Evolutionary conservation across 2,113 vertebrate species (phyloP), one percentile per base, ranked within the genome.

Genomic region (Rhodinocichla rosea): DNA sequence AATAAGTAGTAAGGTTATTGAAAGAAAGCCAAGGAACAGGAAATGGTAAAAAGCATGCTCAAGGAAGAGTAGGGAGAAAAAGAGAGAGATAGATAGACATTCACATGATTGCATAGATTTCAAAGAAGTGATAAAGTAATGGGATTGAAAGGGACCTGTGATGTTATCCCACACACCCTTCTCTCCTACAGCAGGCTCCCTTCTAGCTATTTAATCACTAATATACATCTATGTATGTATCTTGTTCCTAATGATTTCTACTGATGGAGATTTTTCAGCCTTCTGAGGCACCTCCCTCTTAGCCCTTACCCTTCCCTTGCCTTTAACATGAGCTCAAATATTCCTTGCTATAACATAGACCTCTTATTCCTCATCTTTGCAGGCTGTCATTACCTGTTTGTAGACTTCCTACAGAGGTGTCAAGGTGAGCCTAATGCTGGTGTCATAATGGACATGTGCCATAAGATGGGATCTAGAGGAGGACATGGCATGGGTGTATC

Each of bases 401-500:
- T 35, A 76, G 44, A 10, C 11, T 83, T 83, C 59, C 35, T 69
- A 45, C 28, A 45, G 52, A 80, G 11, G 7, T 55, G 10, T 45
- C 73, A 59, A n/a, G 39, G 17, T 83, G 45, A 39, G 22, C 19
- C 75, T 52, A 65, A 65, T 0, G 0, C 13, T 7, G 8, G 10
- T 47, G 26, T 68, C 42, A 14, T 16, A 75, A n/a, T 4, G 5
- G 7, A 64, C 5, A 5, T 0, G 0, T 52, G 19, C 21, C 39
- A 4, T 28, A 55, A 63, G 22, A 30, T 16, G 21, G 32, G 44
- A 74, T 53, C 24, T 70, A 30, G 69, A 67, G 24, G 26, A 73
- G 8, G 8, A 69, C 11, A 35, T 15, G 28, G 21, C 13, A 18
- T 10, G 13, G 4, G 3, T 18, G 10, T 63, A 3, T 32, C 69